phyloP scores from a whole-genome alignment of 1,140 invertebrate genomes.

The Ips nitidus region DNA sequence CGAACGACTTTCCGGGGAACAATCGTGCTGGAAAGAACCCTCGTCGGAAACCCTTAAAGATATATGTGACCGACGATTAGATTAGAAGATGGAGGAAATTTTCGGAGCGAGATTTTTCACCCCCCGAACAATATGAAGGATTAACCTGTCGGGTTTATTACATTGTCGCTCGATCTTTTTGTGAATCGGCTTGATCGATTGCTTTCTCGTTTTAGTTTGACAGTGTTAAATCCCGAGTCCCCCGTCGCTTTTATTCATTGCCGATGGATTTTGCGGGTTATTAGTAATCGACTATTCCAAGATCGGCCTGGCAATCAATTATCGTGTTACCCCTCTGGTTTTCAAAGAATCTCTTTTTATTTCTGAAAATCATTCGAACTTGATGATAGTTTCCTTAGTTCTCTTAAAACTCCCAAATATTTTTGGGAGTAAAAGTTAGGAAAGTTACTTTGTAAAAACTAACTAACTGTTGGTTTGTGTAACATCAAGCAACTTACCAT shows the following conservation, averaged over 20 bases:
- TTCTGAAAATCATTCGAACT: too few relatives aligned
- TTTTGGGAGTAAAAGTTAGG: too few relatives aligned
- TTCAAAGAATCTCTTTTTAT: background rate
- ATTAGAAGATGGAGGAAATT: constrained; percentile 34
- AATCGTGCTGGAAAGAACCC: constrained; percentile 31
- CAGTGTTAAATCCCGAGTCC: constrained; percentile 22
- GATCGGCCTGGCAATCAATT: background rate
- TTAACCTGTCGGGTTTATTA: constrained; percentile 38
- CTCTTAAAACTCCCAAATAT: too few relatives aligned
- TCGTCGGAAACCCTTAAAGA: constrained; percentile 33
- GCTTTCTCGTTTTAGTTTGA: constrained; percentile 31
- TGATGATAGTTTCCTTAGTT: too few relatives aligned
- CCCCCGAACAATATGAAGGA: constrained; percentile 36
- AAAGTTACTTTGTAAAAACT: too few relatives aligned
- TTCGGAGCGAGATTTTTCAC: constrained; percentile 32
- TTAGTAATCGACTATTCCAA: constrained; percentile 12
- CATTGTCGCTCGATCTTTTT: constrained; percentile 36
- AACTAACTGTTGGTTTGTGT: too few relatives aligned
- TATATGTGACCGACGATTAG: constrained; percentile 38
- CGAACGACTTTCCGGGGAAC: constrained; percentile 29
- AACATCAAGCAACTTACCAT: constrained; percentile 55
- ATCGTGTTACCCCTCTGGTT: background rate
- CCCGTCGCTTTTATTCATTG: constrained; percentile 27
- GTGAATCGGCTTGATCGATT: constrained; percentile 35
- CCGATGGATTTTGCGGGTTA: constrained; percentile 18